Conservation (phyloP, 2,113 vertebrate genomes). For the Hypomesus transpacificus region DNA sequence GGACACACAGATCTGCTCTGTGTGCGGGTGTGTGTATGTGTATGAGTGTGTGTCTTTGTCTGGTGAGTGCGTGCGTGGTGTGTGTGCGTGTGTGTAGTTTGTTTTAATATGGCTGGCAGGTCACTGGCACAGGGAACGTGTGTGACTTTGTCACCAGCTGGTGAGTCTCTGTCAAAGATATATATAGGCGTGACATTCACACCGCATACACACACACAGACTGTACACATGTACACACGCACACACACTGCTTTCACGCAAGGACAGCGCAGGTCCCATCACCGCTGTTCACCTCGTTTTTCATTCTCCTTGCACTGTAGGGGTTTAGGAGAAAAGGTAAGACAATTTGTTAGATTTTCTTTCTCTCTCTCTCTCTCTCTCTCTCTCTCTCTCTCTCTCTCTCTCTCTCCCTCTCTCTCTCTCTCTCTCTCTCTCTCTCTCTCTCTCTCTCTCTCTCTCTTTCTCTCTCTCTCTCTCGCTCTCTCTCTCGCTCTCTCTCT, state of each 20-base stretch:
- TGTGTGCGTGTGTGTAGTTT: conserved; percentile 14
- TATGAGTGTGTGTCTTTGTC: background rate
- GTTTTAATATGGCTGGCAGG: background rate
- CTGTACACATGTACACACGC: background rate
- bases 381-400: too few relatives aligned
- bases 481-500: too few relatives aligned
- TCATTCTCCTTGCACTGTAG: background rate
- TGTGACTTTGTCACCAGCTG: conserved; percentile 35
- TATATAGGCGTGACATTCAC: conserved; percentile 32
- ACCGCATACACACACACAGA: background rate
- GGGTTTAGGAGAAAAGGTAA: too few relatives aligned
- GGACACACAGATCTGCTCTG: conserved; percentile 16
- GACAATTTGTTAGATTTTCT: too few relatives aligned
- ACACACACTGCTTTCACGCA: background rate
- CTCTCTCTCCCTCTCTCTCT: too few relatives aligned
- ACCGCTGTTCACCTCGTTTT: background rate
- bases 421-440: too few relatives aligned
- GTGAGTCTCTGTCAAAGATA: conserved; percentile 26
- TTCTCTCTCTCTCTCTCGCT: background rate
- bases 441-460: background rate
- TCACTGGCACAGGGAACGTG: conserved; percentile 5
- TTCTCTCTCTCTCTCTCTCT: too few relatives aligned
- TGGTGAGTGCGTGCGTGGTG: background rate
- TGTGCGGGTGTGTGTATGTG: background rate
- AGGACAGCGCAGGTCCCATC: too few relatives aligned